Base-by-base conservation (phyloP, 1,140 invertebrate species). In the Leptopilina clavipes region DNA sequence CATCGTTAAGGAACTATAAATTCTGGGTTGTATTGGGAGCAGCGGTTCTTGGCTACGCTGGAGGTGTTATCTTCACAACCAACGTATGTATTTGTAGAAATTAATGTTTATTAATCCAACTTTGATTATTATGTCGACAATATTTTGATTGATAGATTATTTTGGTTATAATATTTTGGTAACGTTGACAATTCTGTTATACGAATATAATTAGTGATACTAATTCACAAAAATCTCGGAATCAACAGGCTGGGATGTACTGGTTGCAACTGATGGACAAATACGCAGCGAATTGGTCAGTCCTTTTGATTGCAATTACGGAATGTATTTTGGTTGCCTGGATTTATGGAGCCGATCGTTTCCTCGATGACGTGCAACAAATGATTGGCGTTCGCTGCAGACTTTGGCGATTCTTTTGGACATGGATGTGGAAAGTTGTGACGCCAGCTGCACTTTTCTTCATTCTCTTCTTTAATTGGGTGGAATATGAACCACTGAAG, bases 271-370 rank as follows among this genome's bases (percentile, higher is more conserved):
- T 97, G 75, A 95, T 97, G 94, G 95, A 97, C 83, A 95, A 95
- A 80, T 96, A 97, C 84, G 95, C 95, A 0, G 96, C 95, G 17
- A 96, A 96, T 84, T 97, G 95, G 93, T 96, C 95, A 17, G 96
- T 96, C 0, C 89, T 96, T 54, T 90, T 97, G 11, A 96, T 97
- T 79, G 96, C 95, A 9, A 95, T 96, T 59, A 91, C 92, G 40
- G 95, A 97, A 88, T 94, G 95, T 73, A 92, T 96, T 59, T 91
- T 95, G 0, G 94, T 97, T 40, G 93, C 94, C 10, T 97, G 95
- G 95, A 92, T 97, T 2, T 97, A 97, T 86, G 96, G 96, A 0
- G 94, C 95, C 0, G 94, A 96, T 84, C 92, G 95, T 48, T 97
- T 97, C 85, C 91, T 95, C 52, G 92, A 94, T 43, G 95, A 96